Percentiles rank a stretch among this genome's conserved stretches.
phyloP scores from a whole-genome alignment of 1,140 invertebrate genomes.

The Drosophila sp. region DNA sequence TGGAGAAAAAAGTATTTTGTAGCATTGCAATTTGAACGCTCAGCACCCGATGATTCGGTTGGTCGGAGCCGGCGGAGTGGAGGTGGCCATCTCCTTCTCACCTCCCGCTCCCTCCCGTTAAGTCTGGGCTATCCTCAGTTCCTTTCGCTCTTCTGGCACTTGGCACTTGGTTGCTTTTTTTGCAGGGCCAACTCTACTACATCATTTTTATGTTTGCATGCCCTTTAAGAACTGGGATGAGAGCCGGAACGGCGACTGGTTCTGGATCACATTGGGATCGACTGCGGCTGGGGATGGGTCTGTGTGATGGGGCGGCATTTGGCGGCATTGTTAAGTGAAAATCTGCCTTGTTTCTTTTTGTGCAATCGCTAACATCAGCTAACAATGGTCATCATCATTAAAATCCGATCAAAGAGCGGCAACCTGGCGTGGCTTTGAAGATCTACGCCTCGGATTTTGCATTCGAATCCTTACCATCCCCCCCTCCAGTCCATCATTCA shows the following conservation, averaged over 20 bases:
- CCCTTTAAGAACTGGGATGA: constrained; percentile 54
- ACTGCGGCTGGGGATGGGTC: not conserved
- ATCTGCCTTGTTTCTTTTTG: constrained; percentile 51
- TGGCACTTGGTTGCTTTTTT: constrained; percentile 33
- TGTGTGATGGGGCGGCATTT: constrained; percentile 38
- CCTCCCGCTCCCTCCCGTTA: not conserved
- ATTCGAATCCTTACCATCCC: constrained; percentile 18
- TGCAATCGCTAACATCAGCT: constrained; percentile 81
- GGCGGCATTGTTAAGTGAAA: constrained; percentile 76
- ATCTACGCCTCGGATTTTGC: constrained; percentile 13
- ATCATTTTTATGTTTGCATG: constrained; percentile 76
- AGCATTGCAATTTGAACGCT: constrained; percentile 64
- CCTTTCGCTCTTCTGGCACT: constrained; percentile 23
- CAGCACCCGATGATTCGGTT: constrained; percentile 46
- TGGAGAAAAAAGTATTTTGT: constrained; percentile 66
- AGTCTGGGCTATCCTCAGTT: not conserved
- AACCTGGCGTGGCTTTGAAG: constrained; percentile 35
- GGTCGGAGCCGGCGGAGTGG: constrained; percentile 1
- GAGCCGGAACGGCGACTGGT: constrained; percentile 1
- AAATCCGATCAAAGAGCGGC: constrained; percentile 76
- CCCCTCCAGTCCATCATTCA: not conserved
- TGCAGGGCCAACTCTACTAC: constrained; percentile 28
- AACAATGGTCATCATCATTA: constrained; percentile 83
- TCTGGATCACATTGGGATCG: constrained; percentile 21
- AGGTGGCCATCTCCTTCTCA: not conserved